Conservation (phyloP, 2,113 vertebrate species). For the Amblyornis subalaris region DNA sequence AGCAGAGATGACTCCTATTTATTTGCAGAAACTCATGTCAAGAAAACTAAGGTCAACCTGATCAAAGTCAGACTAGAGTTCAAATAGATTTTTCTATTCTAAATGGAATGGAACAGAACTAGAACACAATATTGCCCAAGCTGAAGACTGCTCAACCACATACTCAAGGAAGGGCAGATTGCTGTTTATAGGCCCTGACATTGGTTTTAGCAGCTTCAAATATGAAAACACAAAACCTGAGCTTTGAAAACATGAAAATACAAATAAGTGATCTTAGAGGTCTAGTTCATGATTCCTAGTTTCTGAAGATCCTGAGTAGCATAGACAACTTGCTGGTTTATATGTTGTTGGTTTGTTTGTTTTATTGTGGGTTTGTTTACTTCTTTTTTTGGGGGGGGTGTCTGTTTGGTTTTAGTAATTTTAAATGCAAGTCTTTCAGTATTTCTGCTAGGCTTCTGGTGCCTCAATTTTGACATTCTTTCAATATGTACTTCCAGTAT, state of each 20-base stretch:
- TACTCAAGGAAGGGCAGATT: not conserved
- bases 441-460: not conserved
- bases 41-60: not conserved
- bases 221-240: not conserved
- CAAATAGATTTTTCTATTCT: not conserved
- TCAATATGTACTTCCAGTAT: not conserved
- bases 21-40: not conserved
- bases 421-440: not conserved
- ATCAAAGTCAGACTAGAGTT: not conserved
- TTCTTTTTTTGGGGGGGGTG: not conserved
- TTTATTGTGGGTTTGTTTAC: not conserved
- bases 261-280: not conserved
- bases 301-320: not conserved
- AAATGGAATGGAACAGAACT: not conserved
- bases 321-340: not conserved
- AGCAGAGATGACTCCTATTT: not conserved
- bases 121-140: not conserved
- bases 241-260: not conserved
- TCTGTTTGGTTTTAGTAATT: not conserved
- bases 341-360: not conserved
- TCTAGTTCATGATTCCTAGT: not conserved
- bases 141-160: not conserved
- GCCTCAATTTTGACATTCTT: not conserved
- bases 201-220: not conserved
- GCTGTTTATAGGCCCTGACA: not conserved